Conservation (phyloP, 2,888 invertebrate species). For the Lordiphosa andalusiaca region DNA sequence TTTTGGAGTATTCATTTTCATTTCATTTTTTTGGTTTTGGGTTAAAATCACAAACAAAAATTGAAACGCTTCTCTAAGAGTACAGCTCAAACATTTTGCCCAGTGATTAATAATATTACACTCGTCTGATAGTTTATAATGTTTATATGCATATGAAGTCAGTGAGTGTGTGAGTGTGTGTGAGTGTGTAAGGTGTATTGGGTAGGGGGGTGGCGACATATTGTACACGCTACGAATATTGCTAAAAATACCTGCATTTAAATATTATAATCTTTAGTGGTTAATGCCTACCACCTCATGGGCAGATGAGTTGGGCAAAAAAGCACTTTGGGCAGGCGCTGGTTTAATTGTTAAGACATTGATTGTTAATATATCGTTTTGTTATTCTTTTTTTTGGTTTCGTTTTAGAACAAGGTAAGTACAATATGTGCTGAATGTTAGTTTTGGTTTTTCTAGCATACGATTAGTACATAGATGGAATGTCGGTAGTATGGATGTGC, state of each 20-base stretch:
- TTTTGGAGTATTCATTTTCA: slow-evolving; percentile 1
- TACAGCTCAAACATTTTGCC: slow-evolving; percentile 37
- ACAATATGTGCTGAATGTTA: slow-evolving; percentile 36
- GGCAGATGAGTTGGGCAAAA: slow-evolving; percentile 32
- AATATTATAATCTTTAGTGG: slow-evolving; percentile 32
- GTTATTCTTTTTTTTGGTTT: slow-evolving; percentile 16
- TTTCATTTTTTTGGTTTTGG: slow-evolving; percentile 30
- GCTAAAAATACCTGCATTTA: slow-evolving; percentile 66
- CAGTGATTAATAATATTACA: slow-evolving; percentile 7
- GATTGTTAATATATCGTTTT: slow-evolving; percentile 44
- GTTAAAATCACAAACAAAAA: slow-evolving; percentile 36
- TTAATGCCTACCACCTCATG: slow-evolving; percentile 24
- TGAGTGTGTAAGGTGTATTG: slow-evolving; percentile 18
- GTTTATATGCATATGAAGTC: slow-evolving; percentile 65
- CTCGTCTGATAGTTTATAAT: slow-evolving; percentile 39
- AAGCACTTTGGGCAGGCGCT: slow-evolving; percentile 68
- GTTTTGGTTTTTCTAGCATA: slow-evolving; percentile 3
- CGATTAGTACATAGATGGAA: slow-evolving; percentile 18
- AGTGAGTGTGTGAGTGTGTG: slow-evolving; percentile 6
- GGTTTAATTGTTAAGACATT: slow-evolving; percentile 55
- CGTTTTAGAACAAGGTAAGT: slow-evolving; percentile 41
- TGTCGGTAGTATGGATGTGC: slow-evolving; percentile 5
- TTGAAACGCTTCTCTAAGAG: slow-evolving; percentile 49
- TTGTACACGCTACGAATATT: slow-evolving; percentile 69
- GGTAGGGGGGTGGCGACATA: slow-evolving; percentile 57